phyloP scores from a whole-genome alignment of 2,113 vertebrate species.

The Gasterosteus nipponicus region DNA sequence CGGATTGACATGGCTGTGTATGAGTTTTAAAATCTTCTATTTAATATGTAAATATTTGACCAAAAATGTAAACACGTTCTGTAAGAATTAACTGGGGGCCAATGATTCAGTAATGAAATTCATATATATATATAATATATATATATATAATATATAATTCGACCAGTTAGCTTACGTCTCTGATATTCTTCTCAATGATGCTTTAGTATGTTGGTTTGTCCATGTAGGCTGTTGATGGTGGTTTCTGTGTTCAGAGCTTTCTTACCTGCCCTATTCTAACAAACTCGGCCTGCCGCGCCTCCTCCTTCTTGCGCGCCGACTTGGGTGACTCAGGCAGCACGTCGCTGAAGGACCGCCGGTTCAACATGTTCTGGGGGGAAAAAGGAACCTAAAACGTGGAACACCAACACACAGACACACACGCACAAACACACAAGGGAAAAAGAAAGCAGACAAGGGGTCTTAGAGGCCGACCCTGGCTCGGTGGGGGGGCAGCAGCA shows the following conservation, averaged over 20 bases:
- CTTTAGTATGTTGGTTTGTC: background rate
- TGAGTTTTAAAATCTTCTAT: background rate
- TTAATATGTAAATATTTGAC: background rate
- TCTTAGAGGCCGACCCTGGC: constrained; percentile 63
- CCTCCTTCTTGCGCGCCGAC: constrained; percentile 96
- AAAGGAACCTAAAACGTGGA: constrained; percentile 82
- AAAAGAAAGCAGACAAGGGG: constrained; percentile 57
- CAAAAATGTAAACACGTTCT: background rate
- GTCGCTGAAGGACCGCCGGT: constrained; percentile 96
- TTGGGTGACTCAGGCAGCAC: constrained; percentile 97
- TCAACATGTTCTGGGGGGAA: constrained; percentile 96
- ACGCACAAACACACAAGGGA: constrained; percentile 1
- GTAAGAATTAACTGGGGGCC: background rate
- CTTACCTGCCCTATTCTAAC: constrained; percentile 95
- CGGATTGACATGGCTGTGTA: background rate
- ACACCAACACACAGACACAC: constrained; percentile 33
- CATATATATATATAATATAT: too few relatives aligned
- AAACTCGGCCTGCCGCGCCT: constrained; percentile 97
- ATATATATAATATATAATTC: too few relatives aligned
- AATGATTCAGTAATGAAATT: background rate
- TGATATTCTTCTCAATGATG: background rate
- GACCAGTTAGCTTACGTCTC: background rate
- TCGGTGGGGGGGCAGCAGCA: constrained; percentile 33
- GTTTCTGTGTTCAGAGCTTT: constrained; percentile 4
- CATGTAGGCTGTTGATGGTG: background rate